Evolutionary conservation across 2,797 vertebrate genomes (phyloP).

Genomic region (Scolopax bukidnonensis): DNA sequence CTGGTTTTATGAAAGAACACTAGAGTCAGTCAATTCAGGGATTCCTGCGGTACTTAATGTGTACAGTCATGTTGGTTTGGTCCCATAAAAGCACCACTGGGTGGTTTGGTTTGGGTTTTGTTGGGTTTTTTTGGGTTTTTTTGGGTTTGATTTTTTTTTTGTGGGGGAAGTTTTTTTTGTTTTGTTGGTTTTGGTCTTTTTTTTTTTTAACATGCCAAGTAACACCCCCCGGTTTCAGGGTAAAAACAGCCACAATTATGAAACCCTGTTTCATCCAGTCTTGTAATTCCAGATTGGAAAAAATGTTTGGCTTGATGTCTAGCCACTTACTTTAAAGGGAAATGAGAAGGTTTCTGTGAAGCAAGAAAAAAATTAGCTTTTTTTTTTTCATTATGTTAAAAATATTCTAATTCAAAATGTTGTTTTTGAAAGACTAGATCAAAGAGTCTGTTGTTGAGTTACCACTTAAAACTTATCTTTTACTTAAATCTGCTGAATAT

Average conservation of each 20-base stretch:
- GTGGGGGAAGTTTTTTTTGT: too few species aligned
- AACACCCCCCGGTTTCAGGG: neutral
- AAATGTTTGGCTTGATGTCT: neutral
- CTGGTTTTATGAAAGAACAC: neutral
- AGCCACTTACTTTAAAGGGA: neutral
- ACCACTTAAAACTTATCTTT: neutral
- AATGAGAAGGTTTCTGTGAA: neutral
- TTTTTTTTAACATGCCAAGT: neutral
- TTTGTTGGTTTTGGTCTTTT: neutral
- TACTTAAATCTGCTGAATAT: neutral
- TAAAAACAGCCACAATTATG: neutral
- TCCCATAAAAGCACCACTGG: neutral
- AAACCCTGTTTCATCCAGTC: neutral
- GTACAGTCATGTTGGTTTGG: neutral
- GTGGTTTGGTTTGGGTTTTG: neutral
- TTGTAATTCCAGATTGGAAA: neutral
- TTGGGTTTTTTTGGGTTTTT: neutral
- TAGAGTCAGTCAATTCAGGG: neutral
- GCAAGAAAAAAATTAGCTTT: neutral
- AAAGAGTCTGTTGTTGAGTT: neutral
- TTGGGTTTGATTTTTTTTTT: too few species aligned
- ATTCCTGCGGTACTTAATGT: neutral
- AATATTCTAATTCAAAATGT: neutral
- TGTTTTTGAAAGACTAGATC: neutral
- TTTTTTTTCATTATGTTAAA: neutral